Percentiles rank a stretch among this genome's conserved stretches.
Conservation (phyloP, 2,888 invertebrate genomes). For the Temnothorax rugatulus region DNA sequence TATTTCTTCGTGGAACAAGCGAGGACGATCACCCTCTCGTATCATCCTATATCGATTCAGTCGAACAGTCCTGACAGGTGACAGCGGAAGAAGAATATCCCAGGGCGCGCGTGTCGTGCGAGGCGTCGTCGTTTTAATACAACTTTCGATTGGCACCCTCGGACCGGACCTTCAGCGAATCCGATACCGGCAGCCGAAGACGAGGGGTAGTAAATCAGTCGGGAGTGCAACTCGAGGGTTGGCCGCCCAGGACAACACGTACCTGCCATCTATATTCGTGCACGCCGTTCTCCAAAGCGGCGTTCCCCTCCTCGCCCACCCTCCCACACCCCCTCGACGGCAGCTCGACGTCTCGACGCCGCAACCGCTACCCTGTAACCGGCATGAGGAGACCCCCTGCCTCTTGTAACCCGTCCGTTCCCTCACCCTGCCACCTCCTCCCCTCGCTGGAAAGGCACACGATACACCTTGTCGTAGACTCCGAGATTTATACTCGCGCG, state of each 20-base stretch:
- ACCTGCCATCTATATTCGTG: constrained; percentile 81
- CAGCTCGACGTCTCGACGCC: constrained; percentile 66
- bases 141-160: constrained; percentile 81
- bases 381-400: constrained; percentile 67
- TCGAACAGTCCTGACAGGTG: constrained; percentile 64
- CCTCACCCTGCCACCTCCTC: background rate
- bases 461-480: constrained; percentile 76
- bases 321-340: constrained; percentile 17
- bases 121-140: constrained; percentile 80
- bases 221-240: constrained; percentile 75
- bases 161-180: constrained; percentile 75
- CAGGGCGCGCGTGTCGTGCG: constrained; percentile 59
- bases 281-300: constrained; percentile 69
- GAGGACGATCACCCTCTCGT: constrained; percentile 10
- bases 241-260: constrained; percentile 82
- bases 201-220: constrained; percentile 82
- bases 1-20: constrained; percentile 20
- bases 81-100: constrained; percentile 74
- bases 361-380: constrained; percentile 66
- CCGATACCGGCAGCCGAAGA: constrained; percentile 76
- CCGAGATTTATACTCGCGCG: constrained; percentile 78
- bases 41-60: constrained; percentile 52
- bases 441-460: constrained; percentile 66
- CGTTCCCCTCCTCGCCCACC: constrained; percentile 22
- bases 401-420: constrained; percentile 21